Conservation (phyloP, 2,888 invertebrate species). For the Laspeyria flexula region DNA sequence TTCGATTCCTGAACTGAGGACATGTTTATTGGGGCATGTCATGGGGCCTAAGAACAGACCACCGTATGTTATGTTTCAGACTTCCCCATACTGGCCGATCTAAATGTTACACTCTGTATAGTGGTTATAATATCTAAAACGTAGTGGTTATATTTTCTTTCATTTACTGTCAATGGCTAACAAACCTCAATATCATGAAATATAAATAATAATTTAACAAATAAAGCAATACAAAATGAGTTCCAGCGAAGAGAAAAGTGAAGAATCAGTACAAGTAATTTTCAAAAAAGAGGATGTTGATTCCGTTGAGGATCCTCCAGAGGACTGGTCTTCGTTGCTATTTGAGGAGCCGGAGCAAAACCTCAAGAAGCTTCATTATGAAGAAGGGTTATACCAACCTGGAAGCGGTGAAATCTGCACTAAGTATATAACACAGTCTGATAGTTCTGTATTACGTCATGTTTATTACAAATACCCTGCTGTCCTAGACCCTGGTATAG, state of each 20-base stretch:
- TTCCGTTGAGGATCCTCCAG: background rate
- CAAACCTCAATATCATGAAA: too few species aligned
- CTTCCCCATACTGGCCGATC: too few species aligned
- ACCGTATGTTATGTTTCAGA: too few species aligned
- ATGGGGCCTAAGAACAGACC: too few species aligned
- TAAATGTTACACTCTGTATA: too few species aligned
- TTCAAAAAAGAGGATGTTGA: background rate
- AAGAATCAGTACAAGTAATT: background rate
- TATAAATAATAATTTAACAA: too few species aligned
- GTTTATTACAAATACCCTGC: constrained; percentile 44
- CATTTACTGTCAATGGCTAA: too few species aligned
- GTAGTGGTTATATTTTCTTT: too few species aligned
- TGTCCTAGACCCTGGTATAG: constrained; percentile 55
- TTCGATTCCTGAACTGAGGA: too few species aligned
- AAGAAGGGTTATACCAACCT: constrained; percentile 57
- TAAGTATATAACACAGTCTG: constrained; percentile 62
- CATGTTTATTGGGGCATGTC: too few species aligned
- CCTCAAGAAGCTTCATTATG: constrained; percentile 47
- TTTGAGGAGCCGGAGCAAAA: constrained; percentile 45
- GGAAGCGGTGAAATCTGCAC: constrained; percentile 68
- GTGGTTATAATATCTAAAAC: too few species aligned
- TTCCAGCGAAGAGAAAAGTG: background rate
- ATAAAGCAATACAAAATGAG: background rate
- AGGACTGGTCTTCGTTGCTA: background rate
- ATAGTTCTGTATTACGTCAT: constrained; percentile 46